phyloP scores from a whole-genome alignment of 1,140 invertebrate genomes.

The Drosophila lini region DNA sequence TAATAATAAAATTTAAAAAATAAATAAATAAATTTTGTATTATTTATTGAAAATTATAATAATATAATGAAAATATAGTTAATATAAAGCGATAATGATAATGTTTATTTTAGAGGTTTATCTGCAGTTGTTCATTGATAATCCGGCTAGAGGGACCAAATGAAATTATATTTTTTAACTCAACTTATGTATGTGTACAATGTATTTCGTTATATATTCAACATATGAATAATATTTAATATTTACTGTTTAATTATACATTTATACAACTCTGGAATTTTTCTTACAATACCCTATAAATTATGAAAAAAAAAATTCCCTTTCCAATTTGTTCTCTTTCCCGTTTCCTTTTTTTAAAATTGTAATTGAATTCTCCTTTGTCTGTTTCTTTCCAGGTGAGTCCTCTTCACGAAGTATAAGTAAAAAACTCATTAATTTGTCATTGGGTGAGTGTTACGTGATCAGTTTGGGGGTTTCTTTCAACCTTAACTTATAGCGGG shows the following conservation, averaged over 20 bases:
- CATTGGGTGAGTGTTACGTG: slow-evolving; percentile 9
- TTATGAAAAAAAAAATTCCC: not conserved
- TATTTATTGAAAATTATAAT: too few relatives aligned
- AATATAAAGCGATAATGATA: too few relatives aligned
- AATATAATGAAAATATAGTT: too few relatives aligned
- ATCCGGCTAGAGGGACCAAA: not conserved
- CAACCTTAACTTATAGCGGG: not conserved
- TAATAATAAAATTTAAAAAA: too few relatives aligned
- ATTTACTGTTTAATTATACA: not conserved
- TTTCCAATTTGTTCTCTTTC: not conserved
- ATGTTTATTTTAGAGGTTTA: too few relatives aligned
- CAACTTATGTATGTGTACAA: not conserved
- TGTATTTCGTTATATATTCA: not conserved
- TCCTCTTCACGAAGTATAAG: slow-evolving; percentile 4
- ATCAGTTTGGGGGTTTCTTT: not conserved
- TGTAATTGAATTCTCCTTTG: slow-evolving; percentile 23
- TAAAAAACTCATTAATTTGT: slow-evolving; percentile 7
- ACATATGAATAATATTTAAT: too few relatives aligned
- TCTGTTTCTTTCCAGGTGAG: slow-evolving; percentile 41
- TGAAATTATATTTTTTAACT: too few relatives aligned
- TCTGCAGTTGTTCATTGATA: not conserved
- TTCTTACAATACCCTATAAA: not conserved
- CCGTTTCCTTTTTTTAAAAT: not conserved
- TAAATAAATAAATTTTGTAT: too few relatives aligned
- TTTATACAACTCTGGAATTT: not conserved